Evolutionary conservation across 2,888 invertebrate species (phyloP).

Genomic region (Lordiphosa andalusiaca): DNA sequence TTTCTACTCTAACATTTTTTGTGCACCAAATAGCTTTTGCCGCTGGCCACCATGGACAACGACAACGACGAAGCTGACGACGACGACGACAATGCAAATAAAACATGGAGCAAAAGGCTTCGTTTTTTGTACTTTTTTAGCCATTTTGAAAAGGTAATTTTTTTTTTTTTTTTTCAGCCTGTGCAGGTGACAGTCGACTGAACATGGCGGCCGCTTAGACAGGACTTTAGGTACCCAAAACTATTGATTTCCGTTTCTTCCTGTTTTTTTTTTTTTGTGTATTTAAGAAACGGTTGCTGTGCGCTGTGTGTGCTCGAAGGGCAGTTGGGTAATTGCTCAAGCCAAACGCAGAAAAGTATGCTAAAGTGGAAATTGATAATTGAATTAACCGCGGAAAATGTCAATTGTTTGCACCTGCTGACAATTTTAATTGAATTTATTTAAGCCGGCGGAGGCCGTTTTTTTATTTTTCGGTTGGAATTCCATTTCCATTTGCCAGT

Average conservation of each 20-base stretch:
- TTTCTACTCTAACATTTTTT: neutral
- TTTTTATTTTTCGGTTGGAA: neutral
- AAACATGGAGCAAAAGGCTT: slow-evolving; percentile 38
- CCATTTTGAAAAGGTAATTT: slow-evolving; percentile 49
- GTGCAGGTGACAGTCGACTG: slow-evolving; percentile 35
- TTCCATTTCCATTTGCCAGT: too few species aligned
- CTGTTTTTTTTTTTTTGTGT: slow-evolving; percentile 17
- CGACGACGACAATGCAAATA: slow-evolving; percentile 61
- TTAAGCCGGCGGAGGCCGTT: slow-evolving; percentile 48
- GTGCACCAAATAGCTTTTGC: slow-evolving; percentile 27
- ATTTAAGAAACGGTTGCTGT: slow-evolving; percentile 23
- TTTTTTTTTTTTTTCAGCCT: slow-evolving; percentile 18
- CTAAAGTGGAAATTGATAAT: slow-evolving; percentile 50
- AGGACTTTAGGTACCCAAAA: neutral
- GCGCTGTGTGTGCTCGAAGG: slow-evolving; percentile 2
- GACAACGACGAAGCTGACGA: slow-evolving; percentile 13
- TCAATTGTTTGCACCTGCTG: slow-evolving; percentile 53
- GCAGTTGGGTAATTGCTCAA: slow-evolving; percentile 39
- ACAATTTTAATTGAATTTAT: slow-evolving; percentile 65
- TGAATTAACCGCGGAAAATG: slow-evolving; percentile 47
- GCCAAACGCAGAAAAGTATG: slow-evolving; percentile 24
- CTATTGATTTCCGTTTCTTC: slow-evolving; percentile 24
- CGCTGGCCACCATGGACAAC: slow-evolving; percentile 16
- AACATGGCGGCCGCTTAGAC: slow-evolving; percentile 2
- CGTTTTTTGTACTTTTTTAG: slow-evolving; percentile 13